A percentile compares a stretch with the other conserved stretches of the same genome.
These are phyloP conservation scores for Xyrauchen texanus DNA, from an alignment of 2,113 vertebrate species.

Conservation along the genomic window DNA sequence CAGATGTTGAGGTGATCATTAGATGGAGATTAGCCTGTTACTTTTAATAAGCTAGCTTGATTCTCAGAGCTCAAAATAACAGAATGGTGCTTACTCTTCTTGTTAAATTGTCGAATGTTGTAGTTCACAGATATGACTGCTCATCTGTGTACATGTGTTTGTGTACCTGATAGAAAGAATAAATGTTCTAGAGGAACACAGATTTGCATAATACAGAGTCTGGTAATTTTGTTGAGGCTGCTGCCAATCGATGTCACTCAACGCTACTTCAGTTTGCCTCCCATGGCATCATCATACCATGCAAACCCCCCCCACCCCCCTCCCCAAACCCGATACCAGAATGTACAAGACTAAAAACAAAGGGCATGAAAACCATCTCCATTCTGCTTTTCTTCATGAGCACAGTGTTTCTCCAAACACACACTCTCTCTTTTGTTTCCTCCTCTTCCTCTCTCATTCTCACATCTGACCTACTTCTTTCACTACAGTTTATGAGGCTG, in stretches of 20 bases:
- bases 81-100: not conserved
- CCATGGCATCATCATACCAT: not conserved
- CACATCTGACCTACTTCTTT: constrained; percentile 54
- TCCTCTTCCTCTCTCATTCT: constrained; percentile 27
- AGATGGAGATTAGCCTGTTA: constrained; percentile 69
- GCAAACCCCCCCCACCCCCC: too few species aligned
- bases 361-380: constrained; percentile 36
- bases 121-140: too few species aligned
- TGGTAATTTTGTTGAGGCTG: constrained; percentile 51
- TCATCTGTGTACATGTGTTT: not conserved
- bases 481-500: constrained; percentile 36
- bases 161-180: constrained; percentile 29
- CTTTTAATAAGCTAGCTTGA: constrained; percentile 60
- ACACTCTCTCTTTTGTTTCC: too few species aligned
- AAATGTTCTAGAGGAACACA: too few species aligned
- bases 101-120: too few species aligned
- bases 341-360: constrained; percentile 8
- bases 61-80: constrained; percentile 1
- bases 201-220: constrained; percentile 20
- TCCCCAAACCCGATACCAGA: too few species aligned
- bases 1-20: constrained; percentile 69
- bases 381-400: constrained; percentile 14
- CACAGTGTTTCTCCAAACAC: constrained; percentile 31
- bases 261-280: constrained; percentile 31
- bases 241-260: constrained; percentile 53